These are phyloP conservation scores for Heliconius hermathena DNA, from an alignment of 1,140 invertebrate genomes.

Conservation along the genomic window DNA sequence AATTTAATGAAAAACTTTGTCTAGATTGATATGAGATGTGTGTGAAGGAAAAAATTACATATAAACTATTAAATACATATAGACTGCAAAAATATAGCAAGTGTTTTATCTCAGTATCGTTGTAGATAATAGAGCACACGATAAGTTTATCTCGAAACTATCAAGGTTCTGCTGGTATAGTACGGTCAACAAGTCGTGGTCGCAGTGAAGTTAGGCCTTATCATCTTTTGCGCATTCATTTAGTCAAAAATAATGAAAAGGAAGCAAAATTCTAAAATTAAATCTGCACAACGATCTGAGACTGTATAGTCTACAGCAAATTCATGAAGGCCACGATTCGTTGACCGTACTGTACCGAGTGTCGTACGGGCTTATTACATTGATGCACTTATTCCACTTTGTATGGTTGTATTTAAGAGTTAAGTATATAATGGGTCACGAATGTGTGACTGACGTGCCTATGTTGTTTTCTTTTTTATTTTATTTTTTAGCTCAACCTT, in stretches of 20 bases:
- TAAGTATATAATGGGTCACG: not conserved
- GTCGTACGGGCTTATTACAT: not conserved
- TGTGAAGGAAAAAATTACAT: not conserved
- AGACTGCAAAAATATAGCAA: not conserved
- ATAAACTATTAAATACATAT: not conserved
- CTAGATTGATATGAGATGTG: not conserved
- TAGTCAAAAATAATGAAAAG: too few species aligned
- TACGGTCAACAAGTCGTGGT: too few species aligned
- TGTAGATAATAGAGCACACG: not conserved
- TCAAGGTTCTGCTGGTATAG: not conserved
- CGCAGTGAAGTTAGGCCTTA: too few species aligned
- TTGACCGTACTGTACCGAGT: too few species aligned
- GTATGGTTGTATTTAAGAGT: slow-evolving; percentile 1
- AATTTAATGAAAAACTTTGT: not conserved
- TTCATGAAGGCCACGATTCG: too few species aligned
- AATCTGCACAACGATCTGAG: too few species aligned
- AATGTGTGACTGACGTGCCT: not conserved
- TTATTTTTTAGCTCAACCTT: not conserved
- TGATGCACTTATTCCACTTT: not conserved
- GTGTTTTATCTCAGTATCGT: not conserved
- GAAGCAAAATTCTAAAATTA: too few species aligned
- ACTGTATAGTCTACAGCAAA: too few species aligned
- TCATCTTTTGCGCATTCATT: too few species aligned
- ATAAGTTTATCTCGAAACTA: not conserved
- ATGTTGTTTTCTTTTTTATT: not conserved